These are phyloP conservation scores for Drosophila antonietae DNA, from an alignment of 2,888 invertebrate genomes.

Conservation along the genomic window DNA sequence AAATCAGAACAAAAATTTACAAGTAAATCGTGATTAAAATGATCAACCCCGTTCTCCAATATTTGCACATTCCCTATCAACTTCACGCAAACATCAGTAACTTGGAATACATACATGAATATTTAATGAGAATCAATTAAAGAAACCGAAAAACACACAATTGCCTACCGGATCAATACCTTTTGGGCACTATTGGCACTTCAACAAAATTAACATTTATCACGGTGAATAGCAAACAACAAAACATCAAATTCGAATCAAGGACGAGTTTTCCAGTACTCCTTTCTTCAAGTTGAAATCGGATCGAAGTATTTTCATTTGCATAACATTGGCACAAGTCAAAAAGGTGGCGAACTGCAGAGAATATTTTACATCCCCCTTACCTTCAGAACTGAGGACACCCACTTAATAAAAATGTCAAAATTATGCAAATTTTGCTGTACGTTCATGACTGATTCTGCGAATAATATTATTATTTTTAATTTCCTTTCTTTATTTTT, in stretches of 20 bases:
- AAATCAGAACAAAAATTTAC: too few species aligned
- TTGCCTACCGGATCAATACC: slow-evolving; percentile 19
- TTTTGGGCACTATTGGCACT: slow-evolving; percentile 58
- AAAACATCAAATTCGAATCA: slow-evolving; percentile 65
- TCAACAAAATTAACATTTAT: slow-evolving; percentile 74
- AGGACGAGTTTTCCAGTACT: not conserved
- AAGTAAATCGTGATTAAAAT: not conserved
- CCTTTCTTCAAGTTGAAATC: slow-evolving; percentile 17
- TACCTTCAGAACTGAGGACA: not conserved
- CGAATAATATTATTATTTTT: not conserved
- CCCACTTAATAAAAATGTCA: slow-evolving; percentile 65
- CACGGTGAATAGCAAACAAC: slow-evolving; percentile 73
- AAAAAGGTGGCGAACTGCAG: not conserved
- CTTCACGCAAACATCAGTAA: slow-evolving; percentile 63
- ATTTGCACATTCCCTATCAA: slow-evolving; percentile 62
- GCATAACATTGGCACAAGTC: slow-evolving; percentile 61
- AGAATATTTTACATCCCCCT: not conserved
- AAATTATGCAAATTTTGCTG: slow-evolving; percentile 59
- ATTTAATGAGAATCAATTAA: slow-evolving; percentile 65
- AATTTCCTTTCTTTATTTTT: not conserved
- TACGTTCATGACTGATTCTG: slow-evolving; percentile 30
- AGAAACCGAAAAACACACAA: slow-evolving; percentile 43
- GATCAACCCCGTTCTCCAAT: slow-evolving; percentile 4
- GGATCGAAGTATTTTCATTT: slow-evolving; percentile 47
- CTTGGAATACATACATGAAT: slow-evolving; percentile 58